A percentile compares a stretch with the other conserved stretches of the same genome.
These are phyloP conservation scores for Etheostoma spectabile DNA, from an alignment of 2,113 vertebrate genomes.

Conservation along the genomic window DNA sequence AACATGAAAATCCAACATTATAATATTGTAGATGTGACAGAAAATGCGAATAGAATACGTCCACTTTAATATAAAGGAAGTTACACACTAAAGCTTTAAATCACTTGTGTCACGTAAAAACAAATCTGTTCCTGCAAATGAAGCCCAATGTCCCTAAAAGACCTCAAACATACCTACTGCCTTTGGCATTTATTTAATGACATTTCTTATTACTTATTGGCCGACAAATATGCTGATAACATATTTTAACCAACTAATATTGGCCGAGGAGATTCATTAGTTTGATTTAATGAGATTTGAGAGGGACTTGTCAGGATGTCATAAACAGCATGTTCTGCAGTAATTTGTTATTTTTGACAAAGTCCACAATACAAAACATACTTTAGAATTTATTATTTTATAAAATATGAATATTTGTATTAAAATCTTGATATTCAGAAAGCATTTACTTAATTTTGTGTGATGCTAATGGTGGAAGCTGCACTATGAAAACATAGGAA, in stretches of 20 bases:
- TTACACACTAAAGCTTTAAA: too few relatives aligned
- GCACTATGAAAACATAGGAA: neutral
- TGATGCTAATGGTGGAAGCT: neutral
- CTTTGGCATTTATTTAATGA: neutral
- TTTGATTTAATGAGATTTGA: neutral
- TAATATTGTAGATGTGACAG: too few relatives aligned
- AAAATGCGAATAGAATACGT: too few relatives aligned
- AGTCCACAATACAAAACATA: neutral
- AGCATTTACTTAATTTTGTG: neutral
- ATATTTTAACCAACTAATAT: neutral
- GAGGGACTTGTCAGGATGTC: neutral
- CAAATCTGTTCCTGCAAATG: too few relatives aligned
- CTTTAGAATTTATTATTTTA: too few relatives aligned
- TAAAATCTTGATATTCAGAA: neutral
- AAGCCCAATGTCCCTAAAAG: neutral
- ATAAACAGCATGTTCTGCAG: neutral
- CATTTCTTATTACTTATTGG: neutral
- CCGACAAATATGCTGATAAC: neutral
- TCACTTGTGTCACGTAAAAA: too few relatives aligned
- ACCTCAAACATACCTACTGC: neutral
- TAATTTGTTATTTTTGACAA: neutral
- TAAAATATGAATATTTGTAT: neutral
- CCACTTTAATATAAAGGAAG: too few relatives aligned
- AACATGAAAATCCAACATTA: too few relatives aligned
- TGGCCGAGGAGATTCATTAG: neutral